Evolutionary conservation across 2,797 vertebrate genomes (phyloP).

Genomic region (Phyllotis vaccarum): DNA sequence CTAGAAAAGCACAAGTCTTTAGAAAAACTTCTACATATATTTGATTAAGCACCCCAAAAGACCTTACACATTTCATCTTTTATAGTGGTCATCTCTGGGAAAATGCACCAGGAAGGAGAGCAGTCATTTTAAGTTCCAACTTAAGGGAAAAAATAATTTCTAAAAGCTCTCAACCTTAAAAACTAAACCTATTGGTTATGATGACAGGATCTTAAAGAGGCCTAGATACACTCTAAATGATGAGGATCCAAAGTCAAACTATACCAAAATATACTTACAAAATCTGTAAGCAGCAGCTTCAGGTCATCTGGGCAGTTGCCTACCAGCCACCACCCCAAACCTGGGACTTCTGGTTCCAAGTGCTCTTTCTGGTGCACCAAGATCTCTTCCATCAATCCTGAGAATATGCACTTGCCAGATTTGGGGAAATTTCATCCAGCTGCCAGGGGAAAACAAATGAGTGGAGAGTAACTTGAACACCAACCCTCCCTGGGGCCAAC

Average conservation of each 20-base stretch:
- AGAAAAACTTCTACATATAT: not conserved
- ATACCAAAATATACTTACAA: constrained; percentile 74
- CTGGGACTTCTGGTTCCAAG: constrained; percentile 75
- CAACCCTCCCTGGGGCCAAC: constrained; percentile 50
- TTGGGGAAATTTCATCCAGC: constrained; percentile 74
- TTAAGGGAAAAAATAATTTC: not conserved
- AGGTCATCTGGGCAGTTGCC: constrained; percentile 68
- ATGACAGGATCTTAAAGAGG: constrained; percentile 43
- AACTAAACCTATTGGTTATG: constrained; percentile 31
- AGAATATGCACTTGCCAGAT: constrained; percentile 73
- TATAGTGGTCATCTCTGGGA: constrained; percentile 9
- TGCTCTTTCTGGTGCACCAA: constrained; percentile 65
- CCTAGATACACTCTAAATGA: constrained; percentile 48
- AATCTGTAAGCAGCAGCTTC: constrained; percentile 69
- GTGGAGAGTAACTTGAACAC: constrained; percentile 73
- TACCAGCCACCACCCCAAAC: constrained; percentile 77
- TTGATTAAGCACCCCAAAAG: constrained; percentile 20
- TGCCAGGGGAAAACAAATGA: constrained; percentile 60
- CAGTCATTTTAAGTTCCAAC: not conserved
- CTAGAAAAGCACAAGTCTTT: constrained; percentile 41
- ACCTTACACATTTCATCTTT: not conserved
- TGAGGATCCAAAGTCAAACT: constrained; percentile 48
- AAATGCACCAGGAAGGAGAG: not conserved
- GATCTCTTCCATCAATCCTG: constrained; percentile 72
- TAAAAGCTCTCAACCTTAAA: constrained; percentile 7